Percentiles rank a stretch among this genome's conserved stretches.
Evolutionary conservation across 2,113 vertebrate genomes (phyloP).

Genomic region (Chelonoidis abingdonii): DNA sequence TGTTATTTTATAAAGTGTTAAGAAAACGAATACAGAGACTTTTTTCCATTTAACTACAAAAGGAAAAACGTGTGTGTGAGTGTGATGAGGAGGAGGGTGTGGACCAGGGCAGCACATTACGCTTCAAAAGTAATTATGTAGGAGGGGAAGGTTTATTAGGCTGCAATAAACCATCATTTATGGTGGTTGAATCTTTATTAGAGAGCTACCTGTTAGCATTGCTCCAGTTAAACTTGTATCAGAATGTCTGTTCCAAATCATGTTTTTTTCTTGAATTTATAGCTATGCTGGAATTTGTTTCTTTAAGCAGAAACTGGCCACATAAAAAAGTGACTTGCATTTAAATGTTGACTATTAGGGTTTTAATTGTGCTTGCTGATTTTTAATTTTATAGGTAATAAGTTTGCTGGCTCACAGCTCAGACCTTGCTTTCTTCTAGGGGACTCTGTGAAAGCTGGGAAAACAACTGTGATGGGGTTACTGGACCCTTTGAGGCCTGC

Average conservation of each 20-base stretch:
- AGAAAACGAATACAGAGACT: constrained; percentile 66
- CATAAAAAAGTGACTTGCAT: not conserved
- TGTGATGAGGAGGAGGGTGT: constrained; percentile 46
- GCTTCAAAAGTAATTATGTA: constrained; percentile 68
- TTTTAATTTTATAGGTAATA: not conserved
- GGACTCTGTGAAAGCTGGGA: not conserved
- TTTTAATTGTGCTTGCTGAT: not conserved
- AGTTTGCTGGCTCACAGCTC: not conserved
- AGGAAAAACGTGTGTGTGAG: constrained; percentile 24
- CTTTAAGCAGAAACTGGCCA: not conserved
- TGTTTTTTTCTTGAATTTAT: not conserved
- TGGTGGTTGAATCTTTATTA: constrained; percentile 45
- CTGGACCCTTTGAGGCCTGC: not conserved
- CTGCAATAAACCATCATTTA: constrained; percentile 53
- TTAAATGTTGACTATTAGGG: not conserved
- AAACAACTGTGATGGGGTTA: not conserved
- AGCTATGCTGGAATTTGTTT: not conserved
- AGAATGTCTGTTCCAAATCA: constrained; percentile 9
- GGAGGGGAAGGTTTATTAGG: constrained; percentile 67
- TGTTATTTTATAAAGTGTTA: constrained; percentile 71
- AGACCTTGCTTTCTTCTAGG: constrained; percentile 22
- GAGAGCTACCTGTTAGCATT: constrained; percentile 26
- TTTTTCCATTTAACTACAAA: constrained; percentile 69
- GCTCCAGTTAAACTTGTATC: not conserved
- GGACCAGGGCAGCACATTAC: constrained; percentile 45